Evolutionary conservation across 1,140 invertebrate genomes (phyloP), one percentile per base, ranked within the genome.

Genomic region (Acyrthosiphon pisum): DNA sequence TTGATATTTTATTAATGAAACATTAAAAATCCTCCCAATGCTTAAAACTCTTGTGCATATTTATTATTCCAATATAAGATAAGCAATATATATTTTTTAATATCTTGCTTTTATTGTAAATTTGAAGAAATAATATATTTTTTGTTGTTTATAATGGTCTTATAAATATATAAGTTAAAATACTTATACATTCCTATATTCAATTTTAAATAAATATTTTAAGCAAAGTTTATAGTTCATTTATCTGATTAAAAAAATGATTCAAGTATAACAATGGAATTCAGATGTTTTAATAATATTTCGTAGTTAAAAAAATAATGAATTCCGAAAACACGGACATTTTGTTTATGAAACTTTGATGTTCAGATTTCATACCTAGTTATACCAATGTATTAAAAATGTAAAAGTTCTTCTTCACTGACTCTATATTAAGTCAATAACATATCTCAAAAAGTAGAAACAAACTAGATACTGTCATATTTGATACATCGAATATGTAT

Each of bases 401-500:
- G 20, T 37, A 83, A 83, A 37, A 83, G 35, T 83, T 83, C 14
- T 7, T n/a, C 11, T 76, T 76, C 60, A 83, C 35, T 83, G 76
- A 83, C 22, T 83, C 18, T 83, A 76, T 37, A 37, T 81, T 81
- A 83, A 83, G 76, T 83, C 35, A 35, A 83, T 83, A 60, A 7
- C 56, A 23, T 22, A 83, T 37, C 6, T 83, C 6, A 20, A 37
- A 83, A 23, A 83, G 35, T 8, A 37, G 76, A 83, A 83, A 83
- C 6, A 83, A 37, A 83, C 35, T 37, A 83, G 35, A 22, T 8
- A 46, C n/a, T 18, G 18, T 87, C 37, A 87, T 46, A 87, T 48
- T 48, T 87, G 88, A 41, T 56, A 53, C n/a, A 89, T 89, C 20
- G 35, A 89, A 89, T 89, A 89, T 56, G 50, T 89, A 89, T 56